These are phyloP conservation scores for Orchestia grillus DNA, from an alignment of 1,140 invertebrate genomes.

Conservation along the genomic window DNA sequence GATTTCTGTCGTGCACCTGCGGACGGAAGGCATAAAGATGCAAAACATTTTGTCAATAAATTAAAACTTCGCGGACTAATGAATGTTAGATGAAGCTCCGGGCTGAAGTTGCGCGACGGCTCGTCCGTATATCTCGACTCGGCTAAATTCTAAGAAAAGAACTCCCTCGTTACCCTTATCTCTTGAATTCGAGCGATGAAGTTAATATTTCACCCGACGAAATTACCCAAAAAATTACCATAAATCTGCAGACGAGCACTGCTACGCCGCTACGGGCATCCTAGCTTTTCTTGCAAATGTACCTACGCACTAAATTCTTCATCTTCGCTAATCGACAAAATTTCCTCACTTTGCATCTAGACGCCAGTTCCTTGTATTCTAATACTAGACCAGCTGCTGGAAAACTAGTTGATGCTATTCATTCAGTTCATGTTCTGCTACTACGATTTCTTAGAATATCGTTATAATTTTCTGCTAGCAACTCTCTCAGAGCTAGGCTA, in stretches of 20 bases:
- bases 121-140: neutral
- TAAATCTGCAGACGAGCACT: neutral
- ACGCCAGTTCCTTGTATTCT: neutral
- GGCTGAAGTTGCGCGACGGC: neutral
- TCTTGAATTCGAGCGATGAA: neutral
- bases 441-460: neutral
- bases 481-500: neutral
- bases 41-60: neutral
- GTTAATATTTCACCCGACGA: neutral
- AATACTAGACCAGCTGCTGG: too few species aligned
- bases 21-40: neutral
- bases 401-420: neutral
- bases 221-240: neutral
- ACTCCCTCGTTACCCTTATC: neutral
- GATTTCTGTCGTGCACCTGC: neutral
- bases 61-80: neutral
- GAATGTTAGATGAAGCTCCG: neutral
- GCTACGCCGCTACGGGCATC: neutral
- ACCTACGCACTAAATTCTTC: neutral
- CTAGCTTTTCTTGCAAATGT: neutral
- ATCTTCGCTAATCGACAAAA: neutral
- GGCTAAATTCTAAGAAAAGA: neutral
- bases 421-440: neutral
- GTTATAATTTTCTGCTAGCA: neutral
- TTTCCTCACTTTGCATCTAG: neutral